Percentiles rank a stretch among this genome's conserved stretches.
Conservation (phyloP, 2,888 invertebrate species). For the Zaprionus bogoriensis region DNA sequence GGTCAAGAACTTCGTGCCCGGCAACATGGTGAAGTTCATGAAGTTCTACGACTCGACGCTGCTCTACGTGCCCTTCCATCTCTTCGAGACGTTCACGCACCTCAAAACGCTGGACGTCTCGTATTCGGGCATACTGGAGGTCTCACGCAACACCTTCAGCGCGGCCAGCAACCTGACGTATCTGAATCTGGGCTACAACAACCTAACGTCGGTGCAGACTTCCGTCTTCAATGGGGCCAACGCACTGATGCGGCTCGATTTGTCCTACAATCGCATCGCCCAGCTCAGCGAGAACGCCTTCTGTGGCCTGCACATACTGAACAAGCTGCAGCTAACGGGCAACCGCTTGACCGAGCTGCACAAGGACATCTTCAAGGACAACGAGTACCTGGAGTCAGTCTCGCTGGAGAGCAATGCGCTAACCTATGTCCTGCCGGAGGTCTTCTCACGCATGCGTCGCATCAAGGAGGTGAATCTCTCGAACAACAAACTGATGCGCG, state of each 20-base stretch:
- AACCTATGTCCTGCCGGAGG: constrained; percentile 74
- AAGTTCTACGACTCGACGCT: constrained; percentile 82
- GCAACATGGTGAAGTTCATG: constrained; percentile 80
- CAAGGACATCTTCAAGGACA: constrained; percentile 79
- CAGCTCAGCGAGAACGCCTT: constrained; percentile 79
- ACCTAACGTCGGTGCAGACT: constrained; percentile 78
- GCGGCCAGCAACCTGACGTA: constrained; percentile 78
- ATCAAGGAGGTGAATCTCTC: constrained; percentile 80
- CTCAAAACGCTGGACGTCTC: constrained; percentile 81
- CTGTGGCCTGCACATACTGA: constrained; percentile 75
- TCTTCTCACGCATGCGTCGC: constrained; percentile 78
- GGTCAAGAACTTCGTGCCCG: constrained; percentile 71
- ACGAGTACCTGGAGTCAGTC: constrained; percentile 76
- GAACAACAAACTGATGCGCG: constrained; percentile 68
- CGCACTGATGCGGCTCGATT: constrained; percentile 77
- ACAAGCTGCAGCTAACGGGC: constrained; percentile 77
- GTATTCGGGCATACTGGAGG: constrained; percentile 79
- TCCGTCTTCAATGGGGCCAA: constrained; percentile 81
- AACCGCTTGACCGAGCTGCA: constrained; percentile 73
- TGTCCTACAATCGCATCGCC: constrained; percentile 77
- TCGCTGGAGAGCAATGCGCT: constrained; percentile 78
- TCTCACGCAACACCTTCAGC: constrained; percentile 80
- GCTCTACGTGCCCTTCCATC: constrained; percentile 80
- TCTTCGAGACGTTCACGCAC: constrained; percentile 79
- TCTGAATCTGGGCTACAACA: constrained; percentile 80